phyloP scores from a whole-genome alignment of 1,140 invertebrate species.

The Brachystomella parvula region DNA sequence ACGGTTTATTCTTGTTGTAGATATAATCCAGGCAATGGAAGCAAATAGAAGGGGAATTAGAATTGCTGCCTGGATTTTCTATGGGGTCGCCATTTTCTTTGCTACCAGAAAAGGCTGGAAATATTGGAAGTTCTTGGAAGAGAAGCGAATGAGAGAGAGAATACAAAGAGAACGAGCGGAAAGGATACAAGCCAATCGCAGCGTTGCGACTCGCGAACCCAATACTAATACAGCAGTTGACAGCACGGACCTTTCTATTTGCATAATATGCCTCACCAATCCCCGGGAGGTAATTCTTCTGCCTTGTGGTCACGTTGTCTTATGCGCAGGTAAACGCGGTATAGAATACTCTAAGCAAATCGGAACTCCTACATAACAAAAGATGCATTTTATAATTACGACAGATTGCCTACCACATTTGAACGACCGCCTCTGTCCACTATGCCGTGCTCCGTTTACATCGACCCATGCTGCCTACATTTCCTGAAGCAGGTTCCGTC shows the following conservation, averaged over 20 bases:
- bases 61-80: conserved; percentile 23
- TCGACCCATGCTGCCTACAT: conserved; percentile 58
- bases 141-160: conserved; percentile 29
- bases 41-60: conserved; percentile 25
- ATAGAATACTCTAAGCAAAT: too few species aligned
- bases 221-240: background rate
- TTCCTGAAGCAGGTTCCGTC: too few species aligned
- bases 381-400: too few species aligned
- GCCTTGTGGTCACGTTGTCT: conserved; percentile 72
- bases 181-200: background rate
- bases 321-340: too few species aligned
- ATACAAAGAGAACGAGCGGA: conserved; percentile 25
- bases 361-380: too few species aligned
- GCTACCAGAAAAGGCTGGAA: conserved; percentile 17
- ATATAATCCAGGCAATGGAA: conserved; percentile 29
- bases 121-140: conserved; percentile 24
- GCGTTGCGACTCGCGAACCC: background rate
- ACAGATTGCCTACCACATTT: conserved; percentile 62
- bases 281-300: conserved; percentile 60
- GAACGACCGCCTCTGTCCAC: conserved; percentile 53
- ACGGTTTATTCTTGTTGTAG: conserved; percentile 15
- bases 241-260: conserved; percentile 25
- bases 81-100: conserved; percentile 22
- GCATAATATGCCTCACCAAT: conserved; percentile 33
- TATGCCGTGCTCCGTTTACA: conserved; percentile 58